These are phyloP conservation scores for Drosophila neotestacea DNA, from an alignment of 2,888 invertebrate genomes.

Conservation along the genomic window DNA sequence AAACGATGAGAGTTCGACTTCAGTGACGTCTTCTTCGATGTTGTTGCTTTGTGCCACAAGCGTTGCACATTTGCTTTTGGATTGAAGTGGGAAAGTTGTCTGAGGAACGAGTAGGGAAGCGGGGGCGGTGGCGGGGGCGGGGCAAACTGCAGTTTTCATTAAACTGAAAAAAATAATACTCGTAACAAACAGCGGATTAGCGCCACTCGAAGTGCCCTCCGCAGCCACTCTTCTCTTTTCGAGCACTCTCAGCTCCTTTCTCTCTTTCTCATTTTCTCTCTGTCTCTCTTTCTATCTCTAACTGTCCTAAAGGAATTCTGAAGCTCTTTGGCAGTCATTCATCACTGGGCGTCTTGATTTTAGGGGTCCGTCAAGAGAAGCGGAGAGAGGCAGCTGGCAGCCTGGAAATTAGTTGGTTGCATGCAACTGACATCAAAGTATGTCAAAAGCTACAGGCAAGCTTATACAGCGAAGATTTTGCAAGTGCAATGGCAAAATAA, in stretches of 20 bases:
- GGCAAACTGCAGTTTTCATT: constrained; percentile 77
- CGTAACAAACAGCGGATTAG: constrained; percentile 49
- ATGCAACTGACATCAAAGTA: constrained; percentile 78
- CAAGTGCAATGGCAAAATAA: constrained; percentile 69
- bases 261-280: not conserved
- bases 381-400: constrained; percentile 18
- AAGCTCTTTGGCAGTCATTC: constrained; percentile 66
- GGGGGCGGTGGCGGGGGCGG: constrained; percentile 24
- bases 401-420: constrained; percentile 62
- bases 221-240: not conserved
- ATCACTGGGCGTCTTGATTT: constrained; percentile 48
- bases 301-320: constrained; percentile 48
- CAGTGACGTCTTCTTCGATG: constrained; percentile 20
- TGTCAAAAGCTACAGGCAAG: constrained; percentile 56
- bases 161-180: constrained; percentile 68
- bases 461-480: constrained; percentile 24
- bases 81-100: constrained; percentile 50
- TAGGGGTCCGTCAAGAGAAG: not conserved
- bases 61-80: constrained; percentile 72
- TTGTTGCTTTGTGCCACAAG: constrained; percentile 55
- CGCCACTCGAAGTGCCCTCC: constrained; percentile 37
- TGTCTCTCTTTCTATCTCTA: not conserved
- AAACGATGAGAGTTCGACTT: constrained; percentile 32
- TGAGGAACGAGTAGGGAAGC: not conserved
- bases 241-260: not conserved